These are phyloP conservation scores for Fabriciana adippe DNA, from an alignment of 2,888 invertebrate species.

Conservation along the genomic window DNA sequence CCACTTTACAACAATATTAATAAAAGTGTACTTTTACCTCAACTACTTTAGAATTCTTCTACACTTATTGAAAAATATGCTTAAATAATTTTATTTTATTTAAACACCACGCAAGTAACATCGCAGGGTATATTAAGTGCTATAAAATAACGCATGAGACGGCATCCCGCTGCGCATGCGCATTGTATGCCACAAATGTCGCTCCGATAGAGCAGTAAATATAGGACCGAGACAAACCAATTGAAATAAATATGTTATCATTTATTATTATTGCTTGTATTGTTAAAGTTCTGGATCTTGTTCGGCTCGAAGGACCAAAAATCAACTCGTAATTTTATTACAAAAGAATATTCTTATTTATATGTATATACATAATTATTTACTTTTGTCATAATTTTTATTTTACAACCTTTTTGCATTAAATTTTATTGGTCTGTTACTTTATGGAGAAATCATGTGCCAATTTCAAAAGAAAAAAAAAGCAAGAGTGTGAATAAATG, in stretches of 20 bases:
- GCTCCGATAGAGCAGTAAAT: slow-evolving; percentile 52
- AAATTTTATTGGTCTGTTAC: no score
- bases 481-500: no score
- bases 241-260: slow-evolving; percentile 55
- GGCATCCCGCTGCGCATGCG: slow-evolving; percentile 51
- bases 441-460: no score
- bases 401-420: neutral
- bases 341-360: slow-evolving; percentile 9
- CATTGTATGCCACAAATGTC: slow-evolving; percentile 49
- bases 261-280: slow-evolving; percentile 22
- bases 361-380: neutral
- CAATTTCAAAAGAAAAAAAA: no score
- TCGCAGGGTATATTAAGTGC: slow-evolving; percentile 12
- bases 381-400: neutral
- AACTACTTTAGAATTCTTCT: no score
- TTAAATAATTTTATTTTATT: neutral
- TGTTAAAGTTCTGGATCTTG: slow-evolving; percentile 13
- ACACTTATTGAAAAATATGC: no score
- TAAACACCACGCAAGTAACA: neutral
- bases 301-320: slow-evolving; percentile 4
- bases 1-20: no score
- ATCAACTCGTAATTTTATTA: slow-evolving; percentile 8
- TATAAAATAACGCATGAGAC: slow-evolving; percentile 37
- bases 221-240: slow-evolving; percentile 52
- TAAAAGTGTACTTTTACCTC: no score